A percentile compares a stretch with the other conserved stretches of the same genome.
phyloP scores from a whole-genome alignment of 2,888 invertebrate genomes.

The Diarsia dahlii region DNA sequence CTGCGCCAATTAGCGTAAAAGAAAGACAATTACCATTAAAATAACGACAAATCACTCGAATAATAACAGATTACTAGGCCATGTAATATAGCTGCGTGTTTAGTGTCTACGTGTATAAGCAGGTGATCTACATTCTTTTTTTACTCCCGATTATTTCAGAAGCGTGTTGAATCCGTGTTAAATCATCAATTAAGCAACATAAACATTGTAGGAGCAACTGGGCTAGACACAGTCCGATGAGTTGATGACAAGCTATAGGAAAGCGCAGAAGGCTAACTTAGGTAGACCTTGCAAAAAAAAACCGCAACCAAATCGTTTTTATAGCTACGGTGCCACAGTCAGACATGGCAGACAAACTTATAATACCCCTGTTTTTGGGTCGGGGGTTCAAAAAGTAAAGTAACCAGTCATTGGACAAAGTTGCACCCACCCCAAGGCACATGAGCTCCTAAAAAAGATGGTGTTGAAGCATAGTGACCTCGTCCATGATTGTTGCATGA shows the following conservation, averaged over 20 bases:
- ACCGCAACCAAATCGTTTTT: too few species aligned
- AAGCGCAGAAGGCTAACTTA: constrained; percentile 24
- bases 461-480: background rate
- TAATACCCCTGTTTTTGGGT: too few species aligned
- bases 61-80: constrained; percentile 39
- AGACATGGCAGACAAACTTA: too few species aligned
- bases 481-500: background rate
- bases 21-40: constrained; percentile 12
- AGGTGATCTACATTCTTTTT: constrained; percentile 45
- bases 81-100: constrained; percentile 44
- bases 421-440: background rate
- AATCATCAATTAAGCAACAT: constrained; percentile 54
- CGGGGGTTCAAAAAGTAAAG: too few species aligned
- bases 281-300: background rate
- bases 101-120: constrained; percentile 5
- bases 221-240: constrained; percentile 69
- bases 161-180: constrained; percentile 50
- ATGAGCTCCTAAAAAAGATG: background rate
- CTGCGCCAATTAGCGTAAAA: constrained; percentile 33
- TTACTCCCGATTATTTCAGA: constrained; percentile 38
- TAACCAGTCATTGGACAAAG: too few species aligned
- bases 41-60: constrained; percentile 39
- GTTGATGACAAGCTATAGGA: constrained; percentile 21
- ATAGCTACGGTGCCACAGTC: too few species aligned
- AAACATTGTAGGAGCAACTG: constrained; percentile 50